Base-by-base conservation (phyloP, 2,113 vertebrate genomes). In the Semicossyphus pulcher region DNA sequence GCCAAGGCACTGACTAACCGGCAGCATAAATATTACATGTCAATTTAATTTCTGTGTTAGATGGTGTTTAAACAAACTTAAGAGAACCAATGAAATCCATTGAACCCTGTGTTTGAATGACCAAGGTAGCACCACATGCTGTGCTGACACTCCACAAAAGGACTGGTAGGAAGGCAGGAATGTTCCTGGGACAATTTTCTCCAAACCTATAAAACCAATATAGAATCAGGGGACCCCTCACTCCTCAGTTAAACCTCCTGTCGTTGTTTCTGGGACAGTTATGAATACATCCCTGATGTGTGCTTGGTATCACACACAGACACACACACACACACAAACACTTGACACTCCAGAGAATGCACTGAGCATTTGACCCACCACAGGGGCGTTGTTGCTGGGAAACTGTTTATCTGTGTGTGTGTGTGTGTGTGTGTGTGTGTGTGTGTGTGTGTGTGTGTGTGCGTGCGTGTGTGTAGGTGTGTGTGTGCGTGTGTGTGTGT, bases 121-220 rank as follows among this genome's bases (percentile, higher is more conserved):
- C 41, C 58, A n/a, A 48, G 31, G 37, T 54, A 59, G 62, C 48
- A 16, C 39, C 59, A 31, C 9, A 48, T 44, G 53, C 72, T 69
- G 65, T 76, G 25, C 54, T 70, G 61, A 65, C 8, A 15, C 71
- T 49, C 81, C 78, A 65, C 70, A 78, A 76, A 82, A 88, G 68
- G 72, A 41, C 69, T 49, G 51, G 1, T 62, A 26, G 21, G 12
- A 29, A 62, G 26, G 28, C 52, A 67, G 66, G 72, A 86, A 81
- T 68, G 67, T 47, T 77, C 26, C 47, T 48, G 54, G 25, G 58
- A 56, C 45, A 1, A n/a, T 64, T 41, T 4, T 48, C 28, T 64
- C 62, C 64, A 61, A 73, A 81, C 18, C 49, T 54, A 45, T 75
- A 53, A 53, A 85, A 73, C 62, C 36, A 47, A 79, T 73, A 64